Base-by-base conservation (phyloP, 1,140 invertebrate genomes). In the Zaprionus vittiger region DNA sequence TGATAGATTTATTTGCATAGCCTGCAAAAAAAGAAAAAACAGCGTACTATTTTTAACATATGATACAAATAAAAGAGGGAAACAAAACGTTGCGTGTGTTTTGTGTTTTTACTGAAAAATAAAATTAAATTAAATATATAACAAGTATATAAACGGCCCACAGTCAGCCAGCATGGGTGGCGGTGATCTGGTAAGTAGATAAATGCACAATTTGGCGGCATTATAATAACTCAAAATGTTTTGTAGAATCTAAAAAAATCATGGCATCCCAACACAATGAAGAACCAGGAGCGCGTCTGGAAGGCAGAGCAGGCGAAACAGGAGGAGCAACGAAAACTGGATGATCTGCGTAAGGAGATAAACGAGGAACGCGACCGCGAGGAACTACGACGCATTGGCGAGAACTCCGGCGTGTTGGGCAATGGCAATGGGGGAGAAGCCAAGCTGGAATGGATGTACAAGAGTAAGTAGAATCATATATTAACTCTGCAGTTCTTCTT, bases 361-460 rank as follows among this genome's bases (percentile, higher is more conserved):
- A 94, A 94, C 65, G 94, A 95, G 82, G 96, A 96, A 79, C 94
- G 94, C 62, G 95, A 95, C 49, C 93, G 94, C 15, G 95, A 96
- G 65, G 95, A 96, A 73, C 93, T 96, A n/a, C 94, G 94, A 69
- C 93, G 94, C n/a, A 93, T 95, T 57, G 95, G 94, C 11, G 94
- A 95, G 90, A 93, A 94, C 11, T 94, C 94, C 75, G 94, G 94
- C 1, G 94, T 94, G 0, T 80, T 93, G 24, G 92, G 93, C 66
- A 93, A 93, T 38, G 94, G 94, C 55, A 56, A 69, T 52, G 94
- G 94, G 2, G 94, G 94, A 62, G 94, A 95, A 28, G 94, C 95
- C 57, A 96, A 96, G 73, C 91, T 98, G 52, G 96, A 98, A 87
- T 99, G 98, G 97, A 98, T 98, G 97, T 98, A 98, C 91, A 97